phyloP scores from a whole-genome alignment of 2,888 invertebrate species.

The Kryphioiulus occultus region DNA sequence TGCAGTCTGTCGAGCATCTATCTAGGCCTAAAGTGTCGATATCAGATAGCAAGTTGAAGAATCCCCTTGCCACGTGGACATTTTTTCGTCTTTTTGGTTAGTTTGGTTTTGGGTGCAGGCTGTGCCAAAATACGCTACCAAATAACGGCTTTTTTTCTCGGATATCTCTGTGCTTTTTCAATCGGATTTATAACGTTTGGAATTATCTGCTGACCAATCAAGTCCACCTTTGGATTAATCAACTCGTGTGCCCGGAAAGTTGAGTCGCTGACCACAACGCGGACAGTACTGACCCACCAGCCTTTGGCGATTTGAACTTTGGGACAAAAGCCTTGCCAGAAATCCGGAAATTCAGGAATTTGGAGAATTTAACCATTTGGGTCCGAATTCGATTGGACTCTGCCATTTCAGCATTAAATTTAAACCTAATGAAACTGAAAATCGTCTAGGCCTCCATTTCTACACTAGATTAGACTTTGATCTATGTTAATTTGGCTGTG shows the following conservation, averaged over 20 bases:
- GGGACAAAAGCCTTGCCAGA: no score
- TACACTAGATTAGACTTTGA: conserved; percentile 8
- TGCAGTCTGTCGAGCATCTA: neutral
- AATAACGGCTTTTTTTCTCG: neutral
- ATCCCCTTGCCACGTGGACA: neutral
- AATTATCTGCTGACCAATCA: neutral
- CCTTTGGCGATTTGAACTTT: neutral
- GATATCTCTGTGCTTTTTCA: neutral
- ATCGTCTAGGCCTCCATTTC: neutral
- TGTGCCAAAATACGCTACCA: no score
- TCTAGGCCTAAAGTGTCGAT: neutral
- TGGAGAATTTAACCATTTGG: neutral
- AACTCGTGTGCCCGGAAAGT: neutral
- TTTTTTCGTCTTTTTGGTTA: neutral
- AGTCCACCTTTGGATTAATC: neutral
- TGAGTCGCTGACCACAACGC: neutral
- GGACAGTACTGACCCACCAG: neutral
- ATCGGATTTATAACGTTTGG: neutral
- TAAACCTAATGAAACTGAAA: neutral
- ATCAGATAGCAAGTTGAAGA: conserved; percentile 20
- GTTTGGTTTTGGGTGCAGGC: neutral
- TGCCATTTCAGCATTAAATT: neutral
- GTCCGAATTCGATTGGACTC: neutral
- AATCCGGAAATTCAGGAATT: no score
- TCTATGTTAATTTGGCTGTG: conserved; percentile 1